A percentile compares a stretch with the other conserved stretches of the same genome.
phyloP scores from a whole-genome alignment of 2,113 vertebrate species.

The Pteruthius melanotis region DNA sequence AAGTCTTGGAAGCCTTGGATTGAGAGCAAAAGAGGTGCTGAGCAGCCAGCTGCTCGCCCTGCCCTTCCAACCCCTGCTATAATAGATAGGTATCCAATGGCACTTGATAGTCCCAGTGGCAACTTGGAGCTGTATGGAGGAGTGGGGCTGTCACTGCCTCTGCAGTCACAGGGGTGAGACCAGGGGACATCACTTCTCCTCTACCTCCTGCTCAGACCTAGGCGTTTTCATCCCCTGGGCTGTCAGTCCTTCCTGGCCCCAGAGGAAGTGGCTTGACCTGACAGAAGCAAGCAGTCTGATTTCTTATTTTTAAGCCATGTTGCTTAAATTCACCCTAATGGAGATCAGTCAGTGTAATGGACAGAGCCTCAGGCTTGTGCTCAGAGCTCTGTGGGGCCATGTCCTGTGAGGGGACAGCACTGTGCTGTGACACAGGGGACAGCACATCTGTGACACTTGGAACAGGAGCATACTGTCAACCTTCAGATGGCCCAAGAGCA shows the following conservation, averaged over 20 bases:
- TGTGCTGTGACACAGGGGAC: neutral
- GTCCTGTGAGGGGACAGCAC: fast-evolving
- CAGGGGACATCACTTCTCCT: neutral
- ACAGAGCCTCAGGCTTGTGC: neutral
- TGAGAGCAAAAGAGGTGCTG: neutral
- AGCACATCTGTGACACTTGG: neutral
- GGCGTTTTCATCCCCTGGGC: neutral
- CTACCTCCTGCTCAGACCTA: neutral
- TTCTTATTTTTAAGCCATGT: neutral
- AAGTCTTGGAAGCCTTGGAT: neutral
- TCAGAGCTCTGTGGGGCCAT: neutral
- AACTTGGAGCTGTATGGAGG: neutral
- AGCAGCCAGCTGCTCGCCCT: neutral
- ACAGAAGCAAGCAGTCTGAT: neutral
- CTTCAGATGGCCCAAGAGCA: neutral
- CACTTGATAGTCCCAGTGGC: neutral
- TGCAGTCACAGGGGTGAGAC: neutral
- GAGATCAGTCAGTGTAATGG: neutral
- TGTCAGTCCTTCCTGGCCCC: neutral
- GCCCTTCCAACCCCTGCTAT: neutral
- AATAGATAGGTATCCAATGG: neutral
- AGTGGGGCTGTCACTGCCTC: neutral
- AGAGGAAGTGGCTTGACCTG: neutral
- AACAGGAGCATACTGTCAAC: neutral
- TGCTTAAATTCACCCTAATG: neutral